Evolutionary conservation across 2,113 vertebrate genomes (phyloP).

Genomic region (Mixornis gularis): DNA sequence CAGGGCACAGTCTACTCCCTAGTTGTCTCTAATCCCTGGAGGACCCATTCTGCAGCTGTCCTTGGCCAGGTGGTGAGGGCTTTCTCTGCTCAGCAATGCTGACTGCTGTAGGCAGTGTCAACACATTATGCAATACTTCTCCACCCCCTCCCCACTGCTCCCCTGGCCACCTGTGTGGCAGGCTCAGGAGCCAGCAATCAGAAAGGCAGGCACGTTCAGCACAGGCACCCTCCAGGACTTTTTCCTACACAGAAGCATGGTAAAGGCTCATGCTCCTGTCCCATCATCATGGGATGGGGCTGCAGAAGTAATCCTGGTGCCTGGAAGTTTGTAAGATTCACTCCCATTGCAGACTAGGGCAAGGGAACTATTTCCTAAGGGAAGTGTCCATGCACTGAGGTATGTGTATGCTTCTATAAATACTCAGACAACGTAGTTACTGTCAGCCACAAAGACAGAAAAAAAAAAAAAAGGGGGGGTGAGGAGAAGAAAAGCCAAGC

Average conservation of each 20-base stretch:
- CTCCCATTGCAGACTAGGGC: accelerated
- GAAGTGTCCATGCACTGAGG: accelerated
- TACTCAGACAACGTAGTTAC: not conserved
- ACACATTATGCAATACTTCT: not conserved
- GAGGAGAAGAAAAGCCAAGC: not conserved
- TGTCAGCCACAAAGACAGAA: not conserved
- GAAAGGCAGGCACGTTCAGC: not conserved
- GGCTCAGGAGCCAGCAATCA: not conserved
- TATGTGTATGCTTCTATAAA: not conserved
- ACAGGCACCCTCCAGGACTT: not conserved
- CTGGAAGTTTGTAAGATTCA: not conserved
- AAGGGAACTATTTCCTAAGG: not conserved
- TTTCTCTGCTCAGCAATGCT: not conserved
- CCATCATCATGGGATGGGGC: not conserved
- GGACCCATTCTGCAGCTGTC: not conserved
- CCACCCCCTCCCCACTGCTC: not conserved
- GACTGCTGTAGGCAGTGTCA: not conserved
- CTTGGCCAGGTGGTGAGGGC: accelerated
- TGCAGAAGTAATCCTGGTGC: not conserved
- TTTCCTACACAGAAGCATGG: not conserved
- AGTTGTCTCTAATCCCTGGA: not conserved
- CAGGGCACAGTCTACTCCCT: not conserved
- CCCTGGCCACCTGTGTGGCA: not conserved
- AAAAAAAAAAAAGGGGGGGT: accelerated
- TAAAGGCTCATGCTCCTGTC: not conserved